These are phyloP conservation scores for Cheirogaleus major DNA, from an alignment of 2,797 vertebrate species.

Conservation along the genomic window DNA sequence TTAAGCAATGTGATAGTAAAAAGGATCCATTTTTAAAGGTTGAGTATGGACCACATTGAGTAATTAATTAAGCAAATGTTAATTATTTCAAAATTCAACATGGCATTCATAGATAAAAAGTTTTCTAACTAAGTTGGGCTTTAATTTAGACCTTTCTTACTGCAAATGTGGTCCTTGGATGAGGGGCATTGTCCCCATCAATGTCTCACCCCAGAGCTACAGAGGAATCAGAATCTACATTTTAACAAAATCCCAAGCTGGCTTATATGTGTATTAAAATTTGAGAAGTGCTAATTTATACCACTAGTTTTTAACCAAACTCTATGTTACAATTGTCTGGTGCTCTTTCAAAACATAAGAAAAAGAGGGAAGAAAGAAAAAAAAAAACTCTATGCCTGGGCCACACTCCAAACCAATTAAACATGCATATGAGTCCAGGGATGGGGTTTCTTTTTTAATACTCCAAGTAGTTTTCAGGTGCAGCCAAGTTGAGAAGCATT, in stretches of 20 bases:
- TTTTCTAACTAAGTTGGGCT: neutral
- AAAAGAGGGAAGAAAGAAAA: neutral
- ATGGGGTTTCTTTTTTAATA: neutral
- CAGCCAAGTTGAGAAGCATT: neutral
- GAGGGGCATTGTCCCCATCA: neutral
- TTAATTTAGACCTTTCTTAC: neutral
- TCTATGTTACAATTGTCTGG: neutral
- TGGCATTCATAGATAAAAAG: neutral
- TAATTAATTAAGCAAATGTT: neutral
- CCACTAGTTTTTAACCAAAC: neutral
- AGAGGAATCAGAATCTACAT: neutral
- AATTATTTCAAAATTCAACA: neutral
- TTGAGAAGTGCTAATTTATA: neutral
- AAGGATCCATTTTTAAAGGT: neutral
- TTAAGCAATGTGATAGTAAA: neutral
- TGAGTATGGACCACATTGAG: neutral
- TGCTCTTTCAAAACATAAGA: neutral
- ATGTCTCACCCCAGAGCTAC: neutral
- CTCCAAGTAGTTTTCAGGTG: neutral
- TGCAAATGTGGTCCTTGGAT: neutral
- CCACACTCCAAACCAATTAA: neutral
- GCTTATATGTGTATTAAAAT: neutral
- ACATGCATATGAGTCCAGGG: neutral
- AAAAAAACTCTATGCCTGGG: neutral
- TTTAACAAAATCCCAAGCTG: neutral